Evolutionary conservation across 2,113 vertebrate species (phyloP), one percentile per base, ranked within the genome.

Genomic region (Petrocephalus microphthalmus): DNA sequence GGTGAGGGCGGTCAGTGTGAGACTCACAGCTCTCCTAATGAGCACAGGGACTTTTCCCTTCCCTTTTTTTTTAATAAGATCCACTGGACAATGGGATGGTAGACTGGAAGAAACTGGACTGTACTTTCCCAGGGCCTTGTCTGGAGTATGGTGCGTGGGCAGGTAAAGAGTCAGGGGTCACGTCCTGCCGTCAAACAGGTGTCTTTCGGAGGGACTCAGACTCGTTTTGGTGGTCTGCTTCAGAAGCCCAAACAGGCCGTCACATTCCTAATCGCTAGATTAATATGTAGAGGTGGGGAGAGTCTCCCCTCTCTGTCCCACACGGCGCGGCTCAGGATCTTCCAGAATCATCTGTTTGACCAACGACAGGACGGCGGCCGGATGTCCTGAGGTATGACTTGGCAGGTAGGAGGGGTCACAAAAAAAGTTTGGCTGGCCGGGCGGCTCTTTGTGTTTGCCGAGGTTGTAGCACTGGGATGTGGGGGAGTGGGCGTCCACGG

Each of bases 1-100:
- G 92, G 91, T 90, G 89, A 93, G 94, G 94, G 90, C 87, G 88
- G 93, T 91, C 71, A 74, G 71, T 91, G 89, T 90, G 90, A 90
- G 89, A 91, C 91, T 92, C 91, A 89, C 85, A 81, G 89, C 91
- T 84, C 90, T 91, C 91, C 87, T 37, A 87, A 90, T 90, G 91
- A 89, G n/a, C 90, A 92, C 90, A 88, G 92, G 92, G 93, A 92
- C 91, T 90, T 89, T 90, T 92, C 91, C 91, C 37, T 49, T 85
- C 15, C 17, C 92, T 91, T 90, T 89, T 90, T 92, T 92, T 91
- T 89, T n/a, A n/a, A 87, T 92, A 60, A 85, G 88, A 54, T 90
- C 88, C 60, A 86, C 37, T 89, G 71, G 87, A 89, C 88, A 87
- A 57, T 88, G 74, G 81, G 86, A 90, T 92, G 89, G 88, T 89